Conservation (phyloP, 2,797 vertebrate genomes). For the Aeoliscus strigatus region DNA sequence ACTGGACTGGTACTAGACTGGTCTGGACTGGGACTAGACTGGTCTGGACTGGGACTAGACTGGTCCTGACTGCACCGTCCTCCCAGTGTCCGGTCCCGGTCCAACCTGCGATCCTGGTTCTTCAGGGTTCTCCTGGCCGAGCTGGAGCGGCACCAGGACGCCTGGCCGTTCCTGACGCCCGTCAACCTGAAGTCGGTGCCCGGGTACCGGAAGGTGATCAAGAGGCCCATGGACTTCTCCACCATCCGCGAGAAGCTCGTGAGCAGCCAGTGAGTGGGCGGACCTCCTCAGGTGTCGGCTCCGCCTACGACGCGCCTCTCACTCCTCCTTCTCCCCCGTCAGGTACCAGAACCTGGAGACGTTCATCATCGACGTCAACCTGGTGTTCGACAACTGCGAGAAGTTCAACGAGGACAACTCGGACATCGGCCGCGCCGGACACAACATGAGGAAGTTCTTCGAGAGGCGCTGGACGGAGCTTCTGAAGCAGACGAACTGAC, state of each 20-base stretch:
- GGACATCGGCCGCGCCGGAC: constrained; percentile 96
- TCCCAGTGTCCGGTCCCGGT: too few species aligned
- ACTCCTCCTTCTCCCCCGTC: too few species aligned
- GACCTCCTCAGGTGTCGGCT: not conserved
- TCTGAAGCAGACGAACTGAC: constrained; percentile 92
- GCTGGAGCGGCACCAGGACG: constrained; percentile 95
- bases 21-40: too few species aligned
- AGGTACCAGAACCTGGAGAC: constrained; percentile 96
- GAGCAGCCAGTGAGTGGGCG: constrained; percentile 99
- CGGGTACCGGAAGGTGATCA: constrained; percentile 98
- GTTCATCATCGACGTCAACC: constrained; percentile 95
- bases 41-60: too few species aligned
- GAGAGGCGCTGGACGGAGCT: constrained; percentile 98
- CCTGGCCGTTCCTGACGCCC: constrained; percentile 97
- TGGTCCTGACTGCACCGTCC: too few species aligned
- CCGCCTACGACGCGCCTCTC: too few species aligned
- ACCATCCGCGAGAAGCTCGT: constrained; percentile 97
- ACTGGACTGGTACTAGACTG: too few species aligned
- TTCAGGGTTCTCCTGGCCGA: constrained; percentile 89
- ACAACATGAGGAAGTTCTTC: constrained; percentile 98
- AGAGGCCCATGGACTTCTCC: constrained; percentile 99
- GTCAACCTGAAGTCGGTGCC: constrained; percentile 98
- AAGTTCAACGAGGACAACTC: constrained; percentile 99
- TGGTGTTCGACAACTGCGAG: constrained; percentile 99
- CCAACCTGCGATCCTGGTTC: too few species aligned